Evolutionary conservation across 2,797 vertebrate genomes (phyloP), one percentile per base, ranked within the genome.

Genomic region (Lithobates sylvaticus): DNA sequence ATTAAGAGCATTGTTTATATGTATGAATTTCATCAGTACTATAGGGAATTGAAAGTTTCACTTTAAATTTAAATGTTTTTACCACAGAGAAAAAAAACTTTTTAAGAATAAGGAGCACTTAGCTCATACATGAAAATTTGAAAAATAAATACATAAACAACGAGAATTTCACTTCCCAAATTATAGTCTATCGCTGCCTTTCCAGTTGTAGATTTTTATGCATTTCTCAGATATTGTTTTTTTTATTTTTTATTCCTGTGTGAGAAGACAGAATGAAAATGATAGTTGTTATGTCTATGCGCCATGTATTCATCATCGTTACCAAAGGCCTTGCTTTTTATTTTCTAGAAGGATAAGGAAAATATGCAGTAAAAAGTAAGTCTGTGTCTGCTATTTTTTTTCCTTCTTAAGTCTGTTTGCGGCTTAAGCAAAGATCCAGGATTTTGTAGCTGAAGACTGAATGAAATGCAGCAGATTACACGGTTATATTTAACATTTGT

Each of bases 371-470:
- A 92, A 92, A 69, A 76, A 75, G 61, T 16, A 64, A 70, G 89
- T 89, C 91, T 91, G 89, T 36, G 34, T 75, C 80, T 92, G 89
- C 90, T 92, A 92, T 90, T 93, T 92, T 92, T 93, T 91, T 93
- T 89, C 92, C 92, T 92, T 94, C 89, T 91, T 92, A 76, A 88
- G 92, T 91, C 90, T 83, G 84, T 92, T 94, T 93, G 92, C 93
- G 92, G 92, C 91, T 95, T 95, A 93, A 95, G 94, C 92, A 94
- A 93, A 93, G 92, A 95, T 94, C 93, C 89, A 89, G 93, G 93
- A 94, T 94, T 95, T 92, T 90, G 88, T 27, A 90, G 93, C 93
- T 95, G 92, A 95, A 93, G 91, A 89, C 86, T 8, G 89, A 89
- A 93, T 89, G 91, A 92, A 94, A 94, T 92, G 91, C 91, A 90